Evolutionary conservation across 2,113 vertebrate species (phyloP).

Genomic region (Callipepla californica): DNA sequence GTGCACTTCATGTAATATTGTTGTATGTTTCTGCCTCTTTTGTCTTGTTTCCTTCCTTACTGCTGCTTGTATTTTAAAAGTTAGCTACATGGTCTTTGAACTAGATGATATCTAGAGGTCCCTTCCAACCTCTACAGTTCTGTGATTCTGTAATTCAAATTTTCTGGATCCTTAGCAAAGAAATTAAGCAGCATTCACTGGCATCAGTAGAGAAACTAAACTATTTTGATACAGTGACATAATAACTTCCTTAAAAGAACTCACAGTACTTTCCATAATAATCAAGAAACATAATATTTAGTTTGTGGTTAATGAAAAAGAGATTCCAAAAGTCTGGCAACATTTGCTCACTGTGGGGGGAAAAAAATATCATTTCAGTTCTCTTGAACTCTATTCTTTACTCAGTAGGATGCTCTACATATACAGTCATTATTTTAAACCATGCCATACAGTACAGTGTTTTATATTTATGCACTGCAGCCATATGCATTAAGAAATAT

Average conservation of each 20-base stretch:
- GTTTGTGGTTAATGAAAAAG: not conserved
- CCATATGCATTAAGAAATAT: not conserved
- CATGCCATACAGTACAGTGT: not conserved
- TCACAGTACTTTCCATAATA: not conserved
- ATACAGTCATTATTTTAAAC: not conserved
- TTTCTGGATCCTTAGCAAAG: not conserved
- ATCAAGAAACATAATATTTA: not conserved
- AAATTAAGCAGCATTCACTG: not conserved
- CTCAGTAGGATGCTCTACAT: not conserved
- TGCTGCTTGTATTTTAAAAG: not conserved
- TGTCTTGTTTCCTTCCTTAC: not conserved
- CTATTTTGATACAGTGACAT: not conserved
- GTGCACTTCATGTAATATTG: not conserved
- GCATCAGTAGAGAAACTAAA: accelerated
- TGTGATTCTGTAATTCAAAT: not conserved
- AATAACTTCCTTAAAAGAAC: not conserved
- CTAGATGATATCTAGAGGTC: too few relatives aligned
- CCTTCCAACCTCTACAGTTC: too few relatives aligned
- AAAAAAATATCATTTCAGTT: not conserved
- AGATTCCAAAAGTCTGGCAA: not conserved
- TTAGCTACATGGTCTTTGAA: not conserved
- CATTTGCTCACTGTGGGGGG: not conserved
- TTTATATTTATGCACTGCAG: not conserved
- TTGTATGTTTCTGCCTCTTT: not conserved
- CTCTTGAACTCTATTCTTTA: not conserved